Evolutionary conservation across 2,797 vertebrate species (phyloP), one percentile per base, ranked within the genome.

Genomic region (Aythya fuligula): DNA sequence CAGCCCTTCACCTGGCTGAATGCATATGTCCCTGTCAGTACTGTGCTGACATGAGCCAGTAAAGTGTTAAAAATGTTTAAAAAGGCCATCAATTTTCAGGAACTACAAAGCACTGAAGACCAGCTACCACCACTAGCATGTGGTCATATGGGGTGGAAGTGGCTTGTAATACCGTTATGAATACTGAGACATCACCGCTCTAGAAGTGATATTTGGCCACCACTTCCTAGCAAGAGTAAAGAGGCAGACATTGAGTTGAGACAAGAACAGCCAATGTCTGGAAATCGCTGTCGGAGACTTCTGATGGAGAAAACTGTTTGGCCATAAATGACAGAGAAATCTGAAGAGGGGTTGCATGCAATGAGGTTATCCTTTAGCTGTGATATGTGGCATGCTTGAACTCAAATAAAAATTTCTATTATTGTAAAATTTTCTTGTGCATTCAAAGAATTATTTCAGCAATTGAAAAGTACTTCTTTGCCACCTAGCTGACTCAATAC

Each of bases 401-500:
- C 39, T 62, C 17, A 49, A 13, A 62, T 47, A 16, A 10, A 4
- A 12, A 10, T 4, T 5, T 75, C 16, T 61, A 14, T 28, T 73
- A 56, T 85, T 65, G 28, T 57, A 49, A 38, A 15, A 64, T 87
- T 88, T 92, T 76, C 9, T 80, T n/a, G 36, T 75, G 30, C 27
- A 38, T 64, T 77, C 3, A 0, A 90, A 89, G 60, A 95, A 93
- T 83, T 86, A 84, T 92, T 94, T 91, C 86, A 83, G 64, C 38
- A 58, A 83, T 38, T 75, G 69, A 72, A 91, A 96, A 71, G 34
- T 61, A 87, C 15, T 77, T 86, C 38, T 87, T 90, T 91, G 61
- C 12, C 38, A 69, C 1, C 8, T 72, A 93, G 47, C 79, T 76
- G 69, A 79, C 67, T 91, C 66, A 60, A 90, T 76, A 89, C 74